Evolutionary conservation across 2,888 invertebrate genomes (phyloP), one percentile per base, ranked within the genome.

Genomic region (Ariolimax columbianus): DNA sequence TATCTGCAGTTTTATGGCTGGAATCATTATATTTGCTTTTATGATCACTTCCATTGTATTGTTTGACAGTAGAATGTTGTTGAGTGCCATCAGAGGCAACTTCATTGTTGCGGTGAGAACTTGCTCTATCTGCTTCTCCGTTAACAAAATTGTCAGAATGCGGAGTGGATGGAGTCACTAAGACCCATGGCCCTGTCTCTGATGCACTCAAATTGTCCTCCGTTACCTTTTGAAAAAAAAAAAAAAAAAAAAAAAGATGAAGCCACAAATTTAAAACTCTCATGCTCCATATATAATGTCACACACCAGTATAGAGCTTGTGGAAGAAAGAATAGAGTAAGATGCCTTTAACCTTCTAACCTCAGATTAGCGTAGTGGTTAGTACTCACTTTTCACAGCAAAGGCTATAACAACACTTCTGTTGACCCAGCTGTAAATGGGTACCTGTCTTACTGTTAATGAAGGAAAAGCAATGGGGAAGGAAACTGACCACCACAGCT

Each of bases 101-200:
- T 68, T 43, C 23, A n/a, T 30, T 14, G 23, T 38, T 78, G 26
- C 11, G 36, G 7, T 33, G 7, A 0, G 51, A 51, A n/a, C 33
- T 40, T 19, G 66, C n/a, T 38, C 47, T 66, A 6, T 23, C 26
- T 2, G 70, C 6, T 19, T 33, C 70, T 72, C 38, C 11, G 14
- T 63, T 36, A 38, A 11, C 33, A 38, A 63, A 30, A 26, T 40
- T 23, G 38, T 55, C 73, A n/a, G 68, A 66, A 38, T 23, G 30
- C 6, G 87, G 87, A 75, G 85, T 87, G 51, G 83, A 78, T 38
- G 85, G 88, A 14, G 79, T 81, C 2, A 86, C 78, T 14, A 73
- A 19, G 6, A 82, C 36, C 40, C 19, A 36, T 14, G 82, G 82
- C 11, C 80, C 70, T 70, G 80, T 72, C n/a, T 81, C 70, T 14